Percentiles rank a stretch among this genome's conserved stretches.
Evolutionary conservation across 2,888 invertebrate species (phyloP).

Genomic region (Resseliella maxima): DNA sequence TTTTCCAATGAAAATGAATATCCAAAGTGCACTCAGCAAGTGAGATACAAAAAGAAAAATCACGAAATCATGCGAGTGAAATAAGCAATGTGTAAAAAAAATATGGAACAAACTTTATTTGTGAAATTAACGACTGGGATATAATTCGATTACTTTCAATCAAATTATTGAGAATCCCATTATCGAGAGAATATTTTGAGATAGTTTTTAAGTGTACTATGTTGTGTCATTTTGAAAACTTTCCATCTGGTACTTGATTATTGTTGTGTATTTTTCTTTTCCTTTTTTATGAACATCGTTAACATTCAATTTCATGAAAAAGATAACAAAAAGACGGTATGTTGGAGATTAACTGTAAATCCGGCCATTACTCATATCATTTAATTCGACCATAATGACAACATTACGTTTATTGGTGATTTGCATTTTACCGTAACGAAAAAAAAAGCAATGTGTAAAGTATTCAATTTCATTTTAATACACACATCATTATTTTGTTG

Average conservation of each 20-base stretch:
- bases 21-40: no score
- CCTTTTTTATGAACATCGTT: background rate
- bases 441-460: background rate
- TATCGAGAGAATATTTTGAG: background rate
- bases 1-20: no score
- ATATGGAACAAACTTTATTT: background rate
- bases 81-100: background rate
- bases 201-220: background rate
- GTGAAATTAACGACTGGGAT: background rate
- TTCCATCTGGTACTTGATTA: no score
- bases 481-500: background rate
- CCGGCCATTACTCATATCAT: background rate
- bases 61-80: background rate
- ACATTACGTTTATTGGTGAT: background rate
- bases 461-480: conserved; percentile 19
- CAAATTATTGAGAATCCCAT: background rate
- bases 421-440: background rate
- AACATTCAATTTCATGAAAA: background rate
- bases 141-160: background rate
- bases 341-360: background rate
- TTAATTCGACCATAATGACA: background rate
- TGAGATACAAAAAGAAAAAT: no score
- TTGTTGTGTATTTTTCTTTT: no score
- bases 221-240: no score
- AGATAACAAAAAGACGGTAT: background rate